Base-by-base conservation (phyloP, 2,888 invertebrate genomes). In the Diaprepes abbreviatus region DNA sequence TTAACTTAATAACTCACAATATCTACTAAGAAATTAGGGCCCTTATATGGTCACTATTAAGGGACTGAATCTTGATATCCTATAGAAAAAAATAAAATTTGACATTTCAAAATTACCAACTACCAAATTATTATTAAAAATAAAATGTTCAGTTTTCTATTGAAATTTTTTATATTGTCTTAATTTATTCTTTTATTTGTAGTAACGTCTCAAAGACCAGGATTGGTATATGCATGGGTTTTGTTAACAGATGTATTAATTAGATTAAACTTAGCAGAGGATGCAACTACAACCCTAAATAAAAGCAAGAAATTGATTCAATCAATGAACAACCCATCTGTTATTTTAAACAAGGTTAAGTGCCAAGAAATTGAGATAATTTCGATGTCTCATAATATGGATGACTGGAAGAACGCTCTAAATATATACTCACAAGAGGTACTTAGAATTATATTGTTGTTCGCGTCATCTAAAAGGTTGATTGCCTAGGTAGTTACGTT, bases 221-320 rank as follows among this genome's bases (percentile, higher is more conserved):
- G 83, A 16, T 83, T 86, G 40, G 75, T 84, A 9, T 82, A 86
- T 58, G 86, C 87, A 0, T 85, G 87, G 81, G 77, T 87, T 43
- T 78, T 88, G 36, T 79, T 89, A 36, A 84, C 85, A 3, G 82
- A 84, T 54, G 83, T 86, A 40, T 85, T 87, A 76, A 77, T 85
- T 58, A 82, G 82, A 71, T 79, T 90, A 35, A 84, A 87, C 60
- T 86, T 88, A 45, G 87, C 85, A 80, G 81, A 84, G 35, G 85
- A 88, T 72, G 88, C 88, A 0, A 82, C 85, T 65, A 78, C 79
- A 50, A 81, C 84, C 55, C 81, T 83, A n/a, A 73, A 71, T 33
- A 79, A 83, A 73, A 84, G 85, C 16, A 74, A 83, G 17, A 82
- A 84, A 74, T 74, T 85, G 14, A 70, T 83, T 16, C 75, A 82